Evolutionary conservation across 2,797 vertebrate genomes (phyloP).

Genomic region (Anguilla megastoma): DNA sequence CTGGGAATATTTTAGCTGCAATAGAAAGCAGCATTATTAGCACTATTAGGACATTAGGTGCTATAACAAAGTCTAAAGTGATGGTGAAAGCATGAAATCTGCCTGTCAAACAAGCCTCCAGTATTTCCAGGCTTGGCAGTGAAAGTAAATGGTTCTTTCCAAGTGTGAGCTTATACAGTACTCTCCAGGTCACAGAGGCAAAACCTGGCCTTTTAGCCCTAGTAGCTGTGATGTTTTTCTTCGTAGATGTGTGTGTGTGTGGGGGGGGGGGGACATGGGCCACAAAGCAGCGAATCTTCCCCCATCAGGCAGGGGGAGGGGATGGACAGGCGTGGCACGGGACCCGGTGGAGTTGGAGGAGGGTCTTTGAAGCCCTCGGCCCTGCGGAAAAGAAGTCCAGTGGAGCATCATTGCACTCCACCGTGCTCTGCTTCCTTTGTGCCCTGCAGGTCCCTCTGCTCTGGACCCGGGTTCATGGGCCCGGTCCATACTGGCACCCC

Average conservation of each 20-base stretch:
- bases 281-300: constrained; percentile 47
- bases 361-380: constrained; percentile 59
- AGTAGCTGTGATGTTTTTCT: constrained; percentile 20
- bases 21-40: constrained; percentile 61
- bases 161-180: not conserved
- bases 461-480: constrained; percentile 39
- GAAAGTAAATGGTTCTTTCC: not conserved
- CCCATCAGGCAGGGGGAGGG: constrained; percentile 37
- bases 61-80: constrained; percentile 43
- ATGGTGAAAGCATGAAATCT: not conserved
- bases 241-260: not conserved
- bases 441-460: constrained; percentile 51
- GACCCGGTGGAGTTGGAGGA: constrained; percentile 54
- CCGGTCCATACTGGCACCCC: constrained; percentile 39
- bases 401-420: constrained; percentile 59
- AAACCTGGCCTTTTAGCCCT: constrained; percentile 14
- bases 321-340: not conserved
- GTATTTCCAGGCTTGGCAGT: not conserved
- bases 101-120: not conserved
- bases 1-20: constrained; percentile 30
- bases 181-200: not conserved
- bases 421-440: constrained; percentile 57
- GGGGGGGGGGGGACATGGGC: constrained; percentile 51
- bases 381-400: constrained; percentile 53
- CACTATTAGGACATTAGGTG: constrained; percentile 64